Evolutionary conservation across 2,797 vertebrate genomes (phyloP), one percentile per base, ranked within the genome.

Genomic region (Centropyge bicolor): DNA sequence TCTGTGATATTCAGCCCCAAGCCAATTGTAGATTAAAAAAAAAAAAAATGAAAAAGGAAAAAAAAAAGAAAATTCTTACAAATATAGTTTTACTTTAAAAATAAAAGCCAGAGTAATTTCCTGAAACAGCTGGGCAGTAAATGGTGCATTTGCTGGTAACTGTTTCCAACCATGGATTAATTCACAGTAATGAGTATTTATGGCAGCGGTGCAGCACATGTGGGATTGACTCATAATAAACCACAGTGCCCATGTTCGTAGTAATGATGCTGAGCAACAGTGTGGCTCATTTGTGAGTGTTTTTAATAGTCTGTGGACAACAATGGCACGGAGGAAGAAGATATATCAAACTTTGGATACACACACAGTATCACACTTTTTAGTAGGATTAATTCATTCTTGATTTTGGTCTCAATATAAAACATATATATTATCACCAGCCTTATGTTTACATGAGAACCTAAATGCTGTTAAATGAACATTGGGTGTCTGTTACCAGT

Each of bases 151-250:
- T 31, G 27, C 27, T 31, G 27, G 27, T 31, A 31, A 31, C 27
- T 31, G 27, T 31, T 31, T 31, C 27, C 27, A 31, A 31, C 27
- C 27, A 31, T 31, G 45, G 17, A 19, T 46, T 17, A 46, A 46
- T 46, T 7, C 8, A n/a, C 27, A 49, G 17, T 4, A 20, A 19
- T 49, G 20, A n/a, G 3, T 49, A 49, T 49, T 49, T 49, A 49
- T 49, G 46, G 2, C 17, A 1, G 14, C 0, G 14, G 0, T 3
- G 8, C 0, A 51, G 8, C 52, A 1, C 10, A 9, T 22, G 43
- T 49, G 19, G 19, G 31, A n/a, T n/a, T 65, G 8, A 16, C 3
- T 19, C 22, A 13, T 20, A 31, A 12, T 63, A 12, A 63, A 46
- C 60, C 11, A 17, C 60, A 62, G n/a, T 27, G 3, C 1, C 27